These are phyloP conservation scores for Orthosia gracilis DNA, from an alignment of 2,888 invertebrate species.

Conservation along the genomic window DNA sequence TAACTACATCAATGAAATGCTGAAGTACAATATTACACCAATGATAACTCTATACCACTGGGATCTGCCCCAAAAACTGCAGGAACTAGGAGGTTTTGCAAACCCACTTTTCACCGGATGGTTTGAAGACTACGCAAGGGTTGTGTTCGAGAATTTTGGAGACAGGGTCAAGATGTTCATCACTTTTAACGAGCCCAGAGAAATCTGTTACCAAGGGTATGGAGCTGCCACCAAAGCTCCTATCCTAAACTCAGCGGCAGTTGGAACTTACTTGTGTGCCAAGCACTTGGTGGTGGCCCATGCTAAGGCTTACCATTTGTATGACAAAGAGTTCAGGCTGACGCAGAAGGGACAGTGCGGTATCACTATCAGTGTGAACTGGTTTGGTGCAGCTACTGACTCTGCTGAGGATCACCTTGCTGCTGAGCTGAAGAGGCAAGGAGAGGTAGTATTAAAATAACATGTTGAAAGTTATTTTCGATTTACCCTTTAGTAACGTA, in stretches of 20 bases:
- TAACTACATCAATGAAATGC: conserved; percentile 91
- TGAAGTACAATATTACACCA: conserved; percentile 91
- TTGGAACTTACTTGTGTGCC: conserved; percentile 88
- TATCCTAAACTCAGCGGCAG: conserved; percentile 80
- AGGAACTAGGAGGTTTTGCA: conserved; percentile 69
- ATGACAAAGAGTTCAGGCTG: conserved; percentile 79
- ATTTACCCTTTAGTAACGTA: no score
- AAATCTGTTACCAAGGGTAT: conserved; percentile 85
- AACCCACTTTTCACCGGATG: conserved; percentile 83
- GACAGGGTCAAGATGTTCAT: conserved; percentile 91
- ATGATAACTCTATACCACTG: conserved; percentile 90
- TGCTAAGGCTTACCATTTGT: conserved; percentile 84
- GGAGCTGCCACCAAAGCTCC: conserved; percentile 78
- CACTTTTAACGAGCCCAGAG: conserved; percentile 91
- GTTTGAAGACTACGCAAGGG: conserved; percentile 87
- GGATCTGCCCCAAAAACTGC: conserved; percentile 84
- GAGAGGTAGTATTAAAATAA: conserved; percentile 54
- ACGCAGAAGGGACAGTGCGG: conserved; percentile 75
- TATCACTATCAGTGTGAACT: conserved; percentile 75
- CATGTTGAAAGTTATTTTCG: not conserved
- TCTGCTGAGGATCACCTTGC: conserved; percentile 81
- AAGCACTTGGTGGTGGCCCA: conserved; percentile 90
- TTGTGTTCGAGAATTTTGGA: conserved; percentile 84
- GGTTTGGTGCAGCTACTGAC: conserved; percentile 71
- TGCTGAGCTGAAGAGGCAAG: conserved; percentile 77